Evolutionary conservation across 1,140 invertebrate genomes (phyloP).

Genomic region (Pteromalus puparum): DNA sequence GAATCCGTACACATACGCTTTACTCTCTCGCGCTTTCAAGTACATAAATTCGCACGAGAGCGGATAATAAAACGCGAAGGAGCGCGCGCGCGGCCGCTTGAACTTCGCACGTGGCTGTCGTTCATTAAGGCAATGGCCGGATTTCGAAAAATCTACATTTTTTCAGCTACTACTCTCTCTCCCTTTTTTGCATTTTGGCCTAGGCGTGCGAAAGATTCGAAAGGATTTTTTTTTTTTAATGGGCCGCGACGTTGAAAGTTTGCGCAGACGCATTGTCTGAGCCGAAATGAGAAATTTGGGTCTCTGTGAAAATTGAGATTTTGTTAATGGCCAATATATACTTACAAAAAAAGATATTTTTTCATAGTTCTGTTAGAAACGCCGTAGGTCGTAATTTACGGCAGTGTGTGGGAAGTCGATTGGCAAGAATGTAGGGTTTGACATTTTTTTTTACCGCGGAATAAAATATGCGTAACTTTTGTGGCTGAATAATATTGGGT

Average conservation of each 20-base stretch:
- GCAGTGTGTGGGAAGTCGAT: background rate
- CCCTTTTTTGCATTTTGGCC: conserved; percentile 6
- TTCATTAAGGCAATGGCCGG: background rate
- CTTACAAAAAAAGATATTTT: too few species aligned
- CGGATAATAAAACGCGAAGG: background rate
- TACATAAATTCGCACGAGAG: conserved; percentile 6
- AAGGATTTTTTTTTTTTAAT: background rate
- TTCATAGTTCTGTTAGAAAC: background rate
- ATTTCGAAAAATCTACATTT: conserved; percentile 40
- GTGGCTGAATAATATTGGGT: conserved; percentile 5
- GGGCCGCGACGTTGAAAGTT: too few species aligned
- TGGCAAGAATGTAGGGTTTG: background rate
- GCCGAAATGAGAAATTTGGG: background rate
- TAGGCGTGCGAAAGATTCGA: background rate
- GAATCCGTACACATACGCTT: background rate
- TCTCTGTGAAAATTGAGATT: background rate
- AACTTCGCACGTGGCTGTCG: conserved; percentile 1
- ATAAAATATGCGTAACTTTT: conserved; percentile 14
- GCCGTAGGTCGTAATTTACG: background rate
- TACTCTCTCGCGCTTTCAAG: background rate
- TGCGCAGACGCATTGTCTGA: too few species aligned
- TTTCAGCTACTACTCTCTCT: background rate
- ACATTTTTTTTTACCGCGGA: background rate
- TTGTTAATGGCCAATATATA: background rate
- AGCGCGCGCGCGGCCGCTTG: background rate